Base-by-base conservation (phyloP, 2,888 invertebrate species). In the Peribatodes rhomboidaria region DNA sequence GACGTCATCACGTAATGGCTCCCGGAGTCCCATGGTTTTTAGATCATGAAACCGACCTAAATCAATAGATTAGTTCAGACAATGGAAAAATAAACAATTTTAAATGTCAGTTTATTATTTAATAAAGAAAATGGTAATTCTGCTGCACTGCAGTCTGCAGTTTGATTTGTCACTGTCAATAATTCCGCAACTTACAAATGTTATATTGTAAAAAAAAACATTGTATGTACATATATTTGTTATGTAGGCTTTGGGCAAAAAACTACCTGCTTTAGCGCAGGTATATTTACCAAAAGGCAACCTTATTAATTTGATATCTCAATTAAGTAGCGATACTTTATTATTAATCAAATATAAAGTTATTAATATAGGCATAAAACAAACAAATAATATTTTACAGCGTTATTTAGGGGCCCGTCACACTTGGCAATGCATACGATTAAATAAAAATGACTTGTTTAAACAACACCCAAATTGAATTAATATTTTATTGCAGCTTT, bases 381-480 rank as follows among this genome's bases (percentile, higher is more conserved):
- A 61, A 68, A 70, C 63, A 66, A 67, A 59, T 49, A 56, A 54
- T 58, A 66, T 56, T 67, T 69, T 65, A 57, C 33, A 27, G 52
- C 41, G 55, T 60, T 65, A 39, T 67, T 65, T 56, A 55, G 65
- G 50, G 54, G 42, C 64, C 58, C 57, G 61, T 41, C 66, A 61
- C 56, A 57, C 49, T 62, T 55, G 53, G 49, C 63, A 63, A 47
- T 66, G 62, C 53, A 56, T 56, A 61, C 57, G 68, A 71, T 73
- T 68, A 69, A 69, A 65, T 66, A 64, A 68, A 68, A 50, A 69
- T 61, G 61, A 62, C 62, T 63, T 64, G 70, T 66, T 69, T 49
- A 55, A 69, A 71, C 68, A 68, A 72, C 69, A 67, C 66, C 63
- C 67, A 67, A 71, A 72, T 69, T 71, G 70, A 72, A 71, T 72